Evolutionary conservation across 2,888 invertebrate species (phyloP), one percentile per base, ranked within the genome.

Genomic region (Cryptophagus acutangulus): DNA sequence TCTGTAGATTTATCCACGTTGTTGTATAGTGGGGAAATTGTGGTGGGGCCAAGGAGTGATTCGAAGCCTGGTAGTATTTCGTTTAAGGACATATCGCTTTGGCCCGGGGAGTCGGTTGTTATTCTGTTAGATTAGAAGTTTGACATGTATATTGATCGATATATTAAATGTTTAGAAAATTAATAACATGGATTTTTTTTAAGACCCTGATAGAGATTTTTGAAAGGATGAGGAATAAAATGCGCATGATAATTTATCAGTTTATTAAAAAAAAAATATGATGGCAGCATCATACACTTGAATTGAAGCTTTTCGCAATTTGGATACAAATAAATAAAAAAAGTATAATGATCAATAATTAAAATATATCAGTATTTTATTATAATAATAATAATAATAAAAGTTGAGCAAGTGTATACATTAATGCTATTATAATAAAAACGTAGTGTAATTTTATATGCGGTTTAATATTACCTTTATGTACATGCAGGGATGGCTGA

Each of bases 1-100:
- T 75, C 75, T 1, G 79, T 81, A 36, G 87, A 89, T 69, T 71
- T 89, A 40, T 84, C 87, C 0, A 75, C 78, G 1, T 76, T 83
- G 67, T 83, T 84, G 62, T 89, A 87, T 59, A 83, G 85, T 35
- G 89, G 89, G 1, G 67, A 72, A 33, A 71, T 78, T 3, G 66
- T 77, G 14, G 72, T 77, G n/a, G 76, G 76, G 2, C 74, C 76
- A 0, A 63, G 61, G 20, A 54, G 61, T 2, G 65, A 70, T 36
- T 68, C 67, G 1, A 55, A 51, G 33, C 54, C 67, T 1, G 70
- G 71, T 41, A 71, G 66, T 50, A 67, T 78, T 37, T 73, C 72
- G 9, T 78, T 79, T 53, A 74, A 75, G 57, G 71, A 68, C 61
- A 69, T 76, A 51, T 72, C 65, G 30, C 66, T 73, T 48, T 73